Percentiles rank a stretch among this genome's conserved stretches.
These are phyloP conservation scores for Allygus modestus DNA, from an alignment of 2,888 invertebrate species.

Conservation along the genomic window DNA sequence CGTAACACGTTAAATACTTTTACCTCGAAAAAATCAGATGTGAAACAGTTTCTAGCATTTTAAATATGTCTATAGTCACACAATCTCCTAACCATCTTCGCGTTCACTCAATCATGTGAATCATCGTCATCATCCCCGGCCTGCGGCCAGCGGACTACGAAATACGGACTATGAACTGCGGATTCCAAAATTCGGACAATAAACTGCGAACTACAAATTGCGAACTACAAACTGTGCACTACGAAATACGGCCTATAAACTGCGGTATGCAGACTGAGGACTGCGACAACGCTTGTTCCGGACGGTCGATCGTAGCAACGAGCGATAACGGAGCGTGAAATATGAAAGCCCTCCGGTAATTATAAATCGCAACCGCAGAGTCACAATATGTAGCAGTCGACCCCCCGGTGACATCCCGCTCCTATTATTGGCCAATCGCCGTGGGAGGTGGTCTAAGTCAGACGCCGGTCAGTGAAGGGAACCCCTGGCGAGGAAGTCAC, in stretches of 20 bases:
- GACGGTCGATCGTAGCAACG: background rate
- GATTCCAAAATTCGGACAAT: no score
- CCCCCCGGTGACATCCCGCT: constrained; percentile 53
- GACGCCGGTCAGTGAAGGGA: constrained; percentile 26
- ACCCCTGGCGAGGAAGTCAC: background rate
- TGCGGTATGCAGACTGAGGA: background rate
- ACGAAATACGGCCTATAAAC: background rate
- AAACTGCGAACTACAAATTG: no score
- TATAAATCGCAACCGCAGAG: constrained; percentile 39
- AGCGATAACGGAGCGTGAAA: constrained; percentile 48
- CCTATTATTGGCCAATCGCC: constrained; percentile 23
- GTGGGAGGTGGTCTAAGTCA: constrained; percentile 44
- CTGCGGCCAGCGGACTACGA: no score
- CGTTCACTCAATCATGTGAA: no score
- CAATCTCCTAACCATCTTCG: no score
- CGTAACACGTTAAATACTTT: no score
- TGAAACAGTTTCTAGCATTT: no score
- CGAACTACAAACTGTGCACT: background rate
- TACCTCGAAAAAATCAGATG: no score
- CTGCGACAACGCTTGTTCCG: background rate
- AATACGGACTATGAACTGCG: no score
- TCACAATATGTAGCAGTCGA: constrained; percentile 45
- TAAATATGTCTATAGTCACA: no score
- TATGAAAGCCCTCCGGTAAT: constrained; percentile 41
- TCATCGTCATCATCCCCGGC: no score